phyloP scores from a whole-genome alignment of 2,113 vertebrate species.

The Plecturocebus donacophilus region DNA sequence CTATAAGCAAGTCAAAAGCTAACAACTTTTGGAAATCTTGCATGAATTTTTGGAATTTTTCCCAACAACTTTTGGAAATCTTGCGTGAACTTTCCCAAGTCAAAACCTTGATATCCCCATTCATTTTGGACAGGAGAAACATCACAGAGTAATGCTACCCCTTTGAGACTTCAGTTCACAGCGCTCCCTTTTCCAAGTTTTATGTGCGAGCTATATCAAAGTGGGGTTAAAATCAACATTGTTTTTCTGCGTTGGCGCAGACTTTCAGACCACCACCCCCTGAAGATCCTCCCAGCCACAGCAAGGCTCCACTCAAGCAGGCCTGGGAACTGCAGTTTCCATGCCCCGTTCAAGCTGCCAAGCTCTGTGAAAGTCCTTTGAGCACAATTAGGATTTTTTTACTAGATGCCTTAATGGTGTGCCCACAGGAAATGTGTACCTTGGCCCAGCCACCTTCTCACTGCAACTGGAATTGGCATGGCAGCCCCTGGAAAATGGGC shows the following conservation, averaged over 20 bases:
- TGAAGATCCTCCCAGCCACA: background rate
- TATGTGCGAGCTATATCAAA: background rate
- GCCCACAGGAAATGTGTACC: conserved; percentile 72
- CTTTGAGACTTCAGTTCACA: background rate
- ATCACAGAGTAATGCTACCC: background rate
- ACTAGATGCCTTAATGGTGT: conserved; percentile 41
- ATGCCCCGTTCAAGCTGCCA: background rate
- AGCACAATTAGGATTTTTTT: conserved; percentile 64
- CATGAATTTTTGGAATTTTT: no score
- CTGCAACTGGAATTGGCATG: conserved; percentile 61
- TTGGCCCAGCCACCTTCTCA: conserved; percentile 71
- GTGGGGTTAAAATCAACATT: background rate
- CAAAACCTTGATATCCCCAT: background rate
- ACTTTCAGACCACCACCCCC: background rate
- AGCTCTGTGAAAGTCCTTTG: background rate
- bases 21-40: background rate
- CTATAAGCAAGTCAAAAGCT: background rate
- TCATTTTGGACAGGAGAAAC: background rate
- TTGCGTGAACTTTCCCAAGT: background rate
- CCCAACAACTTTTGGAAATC: no score
- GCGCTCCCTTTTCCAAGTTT: background rate
- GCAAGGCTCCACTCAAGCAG: fast-evolving
- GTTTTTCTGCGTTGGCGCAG: background rate
- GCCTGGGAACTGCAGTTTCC: background rate
- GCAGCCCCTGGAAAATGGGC: conserved; percentile 68